Evolutionary conservation across 1,140 invertebrate species (phyloP), one percentile per base, ranked within the genome.

Genomic region (Danaus plexippus): DNA sequence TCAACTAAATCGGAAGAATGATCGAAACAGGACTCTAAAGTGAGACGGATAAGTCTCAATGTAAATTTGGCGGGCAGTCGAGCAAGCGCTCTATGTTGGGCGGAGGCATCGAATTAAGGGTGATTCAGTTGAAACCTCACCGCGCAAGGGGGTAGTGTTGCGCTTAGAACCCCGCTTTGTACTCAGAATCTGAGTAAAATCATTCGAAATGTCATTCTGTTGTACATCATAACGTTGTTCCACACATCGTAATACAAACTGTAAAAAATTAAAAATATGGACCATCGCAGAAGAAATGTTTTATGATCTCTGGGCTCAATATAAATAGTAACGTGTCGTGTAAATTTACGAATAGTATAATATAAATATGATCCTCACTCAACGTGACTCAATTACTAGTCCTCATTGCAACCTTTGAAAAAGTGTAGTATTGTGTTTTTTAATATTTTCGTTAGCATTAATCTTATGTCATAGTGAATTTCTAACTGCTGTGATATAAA

Each of bases 21-120:
- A 61, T 46, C 64, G 42, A 80, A 71, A 70, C 53, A 71, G 54
- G 53, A 61, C 71, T 75, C 66, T 78, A 73, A 52, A 44, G 3
- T 46, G 13, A 53, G 15, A 12, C 9, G 1, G 12, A 56, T 52
- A 76, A 48, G 64, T 67, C 69, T 61, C 45, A 66, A 62, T 71
- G 50, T 75, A 48, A 52, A 52, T 63, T 60, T 47, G 49, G 32
- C 5, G 8, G 18, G 40, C 61, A 57, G 61, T 73, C 64, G 78
- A 77, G 80, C 83, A 82, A 78, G 81, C 81, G 81, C 83, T 80
- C 58, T 84, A 75, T 84, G 81, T 80, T 82, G 83, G 83, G 81
- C 83, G 81, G 83, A 83, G 83, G 81, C 80, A 75, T 84, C 73
- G 77, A 80, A 71, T 85, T 66, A 71, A 74, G 77, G 78, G 71